Evolutionary conservation across 23 tunicate species (phyloP).

Genomic region (Trididemnum miniatum): DNA sequence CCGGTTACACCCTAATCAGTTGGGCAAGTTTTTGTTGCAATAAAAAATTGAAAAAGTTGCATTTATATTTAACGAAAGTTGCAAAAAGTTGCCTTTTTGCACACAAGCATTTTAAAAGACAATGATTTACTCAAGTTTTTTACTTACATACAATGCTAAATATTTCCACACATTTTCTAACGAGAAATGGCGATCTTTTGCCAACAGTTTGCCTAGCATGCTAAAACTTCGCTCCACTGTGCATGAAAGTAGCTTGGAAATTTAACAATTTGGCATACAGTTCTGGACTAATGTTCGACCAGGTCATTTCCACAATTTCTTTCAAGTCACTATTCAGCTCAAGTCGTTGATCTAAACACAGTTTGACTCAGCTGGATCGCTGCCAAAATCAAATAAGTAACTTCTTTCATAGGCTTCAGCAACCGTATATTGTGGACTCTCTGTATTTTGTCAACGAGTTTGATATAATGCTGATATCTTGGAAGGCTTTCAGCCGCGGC

Average conservation of each 20-base stretch:
- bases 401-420: neutral
- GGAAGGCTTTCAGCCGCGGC: slow-evolving; percentile 34
- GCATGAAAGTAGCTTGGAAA: neutral
- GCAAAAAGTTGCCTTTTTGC: no score
- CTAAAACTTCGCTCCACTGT: neutral
- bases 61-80: no score
- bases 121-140: no score
- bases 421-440: neutral
- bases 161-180: neutral
- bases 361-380: neutral
- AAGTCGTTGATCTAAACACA: neutral
- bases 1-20: no score
- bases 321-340: neutral
- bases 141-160: neutral
- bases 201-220: neutral
- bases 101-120: no score
- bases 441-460: slow-evolving; percentile 24
- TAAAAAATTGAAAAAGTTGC: neutral
- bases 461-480: slow-evolving; percentile 18
- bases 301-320: neutral
- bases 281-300: neutral
- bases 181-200: neutral
- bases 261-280: neutral
- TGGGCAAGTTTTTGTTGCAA: neutral
- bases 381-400: neutral